These are phyloP conservation scores for Phylloscopus whistleri DNA, from an alignment of 2,113 vertebrate genomes.

Conservation along the genomic window DNA sequence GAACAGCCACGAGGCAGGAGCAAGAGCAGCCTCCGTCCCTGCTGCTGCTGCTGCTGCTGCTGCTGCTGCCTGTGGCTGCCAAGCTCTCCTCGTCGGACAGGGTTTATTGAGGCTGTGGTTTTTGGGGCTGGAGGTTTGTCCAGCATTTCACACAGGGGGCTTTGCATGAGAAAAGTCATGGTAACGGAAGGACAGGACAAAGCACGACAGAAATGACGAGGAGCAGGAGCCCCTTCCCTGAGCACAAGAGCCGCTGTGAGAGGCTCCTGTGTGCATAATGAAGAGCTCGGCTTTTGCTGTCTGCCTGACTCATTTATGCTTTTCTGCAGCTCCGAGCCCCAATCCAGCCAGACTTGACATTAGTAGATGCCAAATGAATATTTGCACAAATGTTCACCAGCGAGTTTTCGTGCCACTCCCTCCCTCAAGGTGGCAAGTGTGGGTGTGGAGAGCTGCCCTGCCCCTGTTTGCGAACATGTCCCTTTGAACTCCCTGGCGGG, in stretches of 20 bases:
- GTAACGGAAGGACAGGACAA: not conserved
- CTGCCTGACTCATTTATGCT: slow-evolving; percentile 51
- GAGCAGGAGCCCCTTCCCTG: not conserved
- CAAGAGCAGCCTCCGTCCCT: fast-evolving
- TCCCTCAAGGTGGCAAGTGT: slow-evolving; percentile 63
- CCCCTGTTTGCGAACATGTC: slow-evolving; percentile 37
- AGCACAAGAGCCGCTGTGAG: not conserved
- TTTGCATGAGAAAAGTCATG: not conserved
- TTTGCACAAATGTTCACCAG: slow-evolving; percentile 60
- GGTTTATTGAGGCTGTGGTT: not conserved
- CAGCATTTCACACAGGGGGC: not conserved
- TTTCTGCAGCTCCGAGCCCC: slow-evolving; percentile 21
- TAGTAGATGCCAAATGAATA: slow-evolving; percentile 65
- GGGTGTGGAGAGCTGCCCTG: slow-evolving; percentile 36
- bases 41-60: too few species aligned
- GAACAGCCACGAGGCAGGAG: too few species aligned
- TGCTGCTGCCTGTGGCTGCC: not conserved
- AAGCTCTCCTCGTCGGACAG: fast-evolving
- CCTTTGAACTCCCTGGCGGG: slow-evolving; percentile 59
- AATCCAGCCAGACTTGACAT: slow-evolving; percentile 66
- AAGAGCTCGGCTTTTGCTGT: slow-evolving; percentile 1
- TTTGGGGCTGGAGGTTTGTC: not conserved
- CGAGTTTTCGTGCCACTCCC: slow-evolving; percentile 29
- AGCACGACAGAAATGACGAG: fast-evolving
- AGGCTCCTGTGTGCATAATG: slow-evolving; percentile 11